These are phyloP conservation scores for Trichogramma dendrolimi DNA, from an alignment of 2,888 invertebrate species.

Conservation along the genomic window DNA sequence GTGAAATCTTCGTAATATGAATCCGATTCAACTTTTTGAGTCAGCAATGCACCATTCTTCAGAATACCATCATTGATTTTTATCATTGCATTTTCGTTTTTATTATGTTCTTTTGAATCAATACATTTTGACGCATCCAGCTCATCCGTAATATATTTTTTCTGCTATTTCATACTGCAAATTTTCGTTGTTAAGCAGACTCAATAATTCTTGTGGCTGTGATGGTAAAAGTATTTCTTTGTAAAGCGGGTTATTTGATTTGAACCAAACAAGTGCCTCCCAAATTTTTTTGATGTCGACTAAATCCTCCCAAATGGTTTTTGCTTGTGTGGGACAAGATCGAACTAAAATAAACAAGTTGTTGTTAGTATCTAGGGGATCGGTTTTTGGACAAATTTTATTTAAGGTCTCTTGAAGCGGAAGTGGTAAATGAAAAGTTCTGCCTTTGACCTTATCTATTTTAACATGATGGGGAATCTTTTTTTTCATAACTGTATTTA, in stretches of 20 bases:
- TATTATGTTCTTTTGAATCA: background rate
- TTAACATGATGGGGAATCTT: slow-evolving; percentile 10
- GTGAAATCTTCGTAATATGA: slow-evolving; percentile 23
- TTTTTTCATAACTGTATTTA: slow-evolving; percentile 5
- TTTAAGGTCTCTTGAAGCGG: slow-evolving; percentile 41
- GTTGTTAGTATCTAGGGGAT: slow-evolving; percentile 35
- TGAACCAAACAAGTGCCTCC: slow-evolving; percentile 36
- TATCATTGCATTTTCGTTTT: background rate
- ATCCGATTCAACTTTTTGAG: slow-evolving; percentile 24
- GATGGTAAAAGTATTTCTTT: slow-evolving; percentile 33
- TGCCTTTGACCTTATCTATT: slow-evolving; percentile 2
- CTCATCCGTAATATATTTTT: background rate
- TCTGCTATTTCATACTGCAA: background rate
- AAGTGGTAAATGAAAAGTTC: slow-evolving; percentile 31
- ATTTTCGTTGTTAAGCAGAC: slow-evolving; percentile 11
- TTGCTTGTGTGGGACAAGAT: slow-evolving; percentile 36
- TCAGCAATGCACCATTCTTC: slow-evolving; percentile 17
- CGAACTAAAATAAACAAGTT: slow-evolving; percentile 40
- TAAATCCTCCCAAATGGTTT: slow-evolving; percentile 1
- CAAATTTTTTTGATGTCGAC: slow-evolving; percentile 39
- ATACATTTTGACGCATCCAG: too few relatives aligned
- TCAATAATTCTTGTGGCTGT: background rate
- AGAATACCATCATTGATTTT: background rate
- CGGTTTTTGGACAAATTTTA: slow-evolving; percentile 36
- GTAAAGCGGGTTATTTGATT: slow-evolving; percentile 37